Evolutionary conservation across 2,113 vertebrate genomes (phyloP).

Genomic region (Geococcyx californianus): DNA sequence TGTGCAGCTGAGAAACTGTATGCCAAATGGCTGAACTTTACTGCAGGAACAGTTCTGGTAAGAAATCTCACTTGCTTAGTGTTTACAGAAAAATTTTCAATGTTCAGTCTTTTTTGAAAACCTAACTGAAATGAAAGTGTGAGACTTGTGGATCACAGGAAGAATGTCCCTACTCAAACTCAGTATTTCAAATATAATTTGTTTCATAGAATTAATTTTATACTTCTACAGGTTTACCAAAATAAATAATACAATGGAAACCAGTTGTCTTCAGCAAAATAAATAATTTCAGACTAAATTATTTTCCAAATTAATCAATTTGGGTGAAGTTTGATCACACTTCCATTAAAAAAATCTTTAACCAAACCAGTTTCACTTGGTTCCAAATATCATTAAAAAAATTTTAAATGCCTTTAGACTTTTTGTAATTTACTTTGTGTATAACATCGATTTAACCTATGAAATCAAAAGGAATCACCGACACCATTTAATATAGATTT

Average conservation of each 20-base stretch:
- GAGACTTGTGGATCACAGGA: neutral
- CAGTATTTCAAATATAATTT: neutral
- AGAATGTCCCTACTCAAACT: neutral
- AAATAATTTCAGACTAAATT: neutral
- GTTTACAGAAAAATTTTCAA: neutral
- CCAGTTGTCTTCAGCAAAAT: neutral
- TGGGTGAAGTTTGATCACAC: neutral
- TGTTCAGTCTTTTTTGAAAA: neutral
- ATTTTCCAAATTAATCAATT: neutral
- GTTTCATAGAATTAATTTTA: neutral
- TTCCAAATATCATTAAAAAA: neutral
- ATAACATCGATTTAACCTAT: neutral
- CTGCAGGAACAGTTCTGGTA: neutral
- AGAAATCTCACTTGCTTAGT: neutral
- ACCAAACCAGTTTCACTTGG: neutral
- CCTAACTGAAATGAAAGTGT: neutral
- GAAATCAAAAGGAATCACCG: neutral
- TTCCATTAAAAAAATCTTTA: neutral
- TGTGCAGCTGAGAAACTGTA: neutral
- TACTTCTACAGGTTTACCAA: neutral
- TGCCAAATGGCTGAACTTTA: neutral
- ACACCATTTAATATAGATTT: neutral
- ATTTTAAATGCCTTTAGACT: neutral
- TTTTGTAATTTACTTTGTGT: neutral
- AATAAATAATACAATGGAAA: neutral